Evolutionary conservation across 2,888 invertebrate species (phyloP).

Genomic region (Drosophila rellima): DNA sequence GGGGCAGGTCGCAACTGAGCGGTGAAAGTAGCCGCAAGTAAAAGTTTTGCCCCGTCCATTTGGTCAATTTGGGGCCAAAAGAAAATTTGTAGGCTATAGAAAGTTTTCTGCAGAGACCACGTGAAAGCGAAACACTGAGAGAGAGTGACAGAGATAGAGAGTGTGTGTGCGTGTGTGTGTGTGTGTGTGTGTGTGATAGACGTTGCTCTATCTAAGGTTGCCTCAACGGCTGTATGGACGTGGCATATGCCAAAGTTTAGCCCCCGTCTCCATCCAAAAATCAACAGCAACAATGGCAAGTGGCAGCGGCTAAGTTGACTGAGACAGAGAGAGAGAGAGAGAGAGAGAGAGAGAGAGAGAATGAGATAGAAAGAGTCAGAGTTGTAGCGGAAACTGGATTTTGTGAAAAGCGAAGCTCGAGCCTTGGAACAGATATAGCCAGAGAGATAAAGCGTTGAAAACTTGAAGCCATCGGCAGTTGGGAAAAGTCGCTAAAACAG

Average conservation of each 20-base stretch:
- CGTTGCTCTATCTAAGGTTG: conserved; percentile 61
- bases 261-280: conserved; percentile 45
- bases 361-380: neutral
- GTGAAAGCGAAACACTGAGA: neutral
- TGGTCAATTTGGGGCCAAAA: conserved; percentile 79
- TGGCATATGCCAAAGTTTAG: conserved; percentile 70
- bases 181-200: neutral
- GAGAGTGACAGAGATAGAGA: too few relatives aligned
- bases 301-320: conserved; percentile 76
- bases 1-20: conserved; percentile 10
- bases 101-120: conserved; percentile 53
- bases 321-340: neutral
- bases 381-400: conserved; percentile 14
- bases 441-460: conserved; percentile 72
- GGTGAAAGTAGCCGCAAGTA: conserved; percentile 74
- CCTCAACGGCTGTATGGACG: conserved; percentile 41
- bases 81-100: conserved; percentile 79
- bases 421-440: conserved; percentile 43
- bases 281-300: conserved; percentile 78
- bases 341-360: neutral
- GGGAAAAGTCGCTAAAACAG: conserved; percentile 56
- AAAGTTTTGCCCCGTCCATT: conserved; percentile 68
- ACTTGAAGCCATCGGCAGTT: conserved; percentile 70
- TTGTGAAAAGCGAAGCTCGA: conserved; percentile 3
- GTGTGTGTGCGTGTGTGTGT: neutral